phyloP scores from a whole-genome alignment of 2,888 invertebrate genomes.

The Oscheius myriophilus region DNA sequence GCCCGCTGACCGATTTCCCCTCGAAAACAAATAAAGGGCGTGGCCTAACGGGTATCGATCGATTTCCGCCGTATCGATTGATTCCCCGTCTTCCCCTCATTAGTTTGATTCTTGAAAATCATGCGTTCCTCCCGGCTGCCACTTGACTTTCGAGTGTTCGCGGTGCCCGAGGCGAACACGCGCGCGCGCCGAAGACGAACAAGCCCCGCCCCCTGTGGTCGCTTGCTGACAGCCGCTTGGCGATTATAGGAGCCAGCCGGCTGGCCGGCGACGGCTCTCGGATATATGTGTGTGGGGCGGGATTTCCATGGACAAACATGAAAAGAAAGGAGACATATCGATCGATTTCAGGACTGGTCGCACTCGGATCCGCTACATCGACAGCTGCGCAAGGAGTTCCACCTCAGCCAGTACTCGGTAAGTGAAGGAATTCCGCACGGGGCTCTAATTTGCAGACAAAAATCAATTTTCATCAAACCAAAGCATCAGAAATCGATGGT shows the following conservation, averaged over 20 bases:
- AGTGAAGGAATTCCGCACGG: slow-evolving; percentile 25
- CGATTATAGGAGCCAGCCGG: no score
- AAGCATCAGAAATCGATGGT: no score
- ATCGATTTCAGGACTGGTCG: slow-evolving; percentile 29
- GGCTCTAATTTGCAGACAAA: slow-evolving; percentile 30
- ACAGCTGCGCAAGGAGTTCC: slow-evolving; percentile 56
- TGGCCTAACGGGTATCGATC: no score
- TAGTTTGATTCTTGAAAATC: not conserved
- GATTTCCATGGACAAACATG: slow-evolving; percentile 7
- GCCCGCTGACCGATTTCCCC: no score
- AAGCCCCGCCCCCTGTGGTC: no score
- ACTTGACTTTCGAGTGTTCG: slow-evolving; percentile 23
- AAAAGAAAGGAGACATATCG: slow-evolving; percentile 3
- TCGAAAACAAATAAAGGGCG: no score
- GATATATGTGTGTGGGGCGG: no score
- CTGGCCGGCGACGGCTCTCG: no score
- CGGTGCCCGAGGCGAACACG: slow-evolving; percentile 17
- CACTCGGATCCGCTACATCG: slow-evolving; percentile 52
- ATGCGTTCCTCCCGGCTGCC: slow-evolving; percentile 15
- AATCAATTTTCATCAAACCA: no score
- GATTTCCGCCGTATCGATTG: no score
- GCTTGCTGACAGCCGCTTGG: no score
- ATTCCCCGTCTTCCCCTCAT: not conserved
- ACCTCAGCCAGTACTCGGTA: slow-evolving; percentile 55
- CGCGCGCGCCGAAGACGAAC: no score